Percentiles rank a stretch among this genome's conserved stretches.
Evolutionary conservation across 2,113 vertebrate genomes (phyloP).

Genomic region (Oceanodroma tethys): DNA sequence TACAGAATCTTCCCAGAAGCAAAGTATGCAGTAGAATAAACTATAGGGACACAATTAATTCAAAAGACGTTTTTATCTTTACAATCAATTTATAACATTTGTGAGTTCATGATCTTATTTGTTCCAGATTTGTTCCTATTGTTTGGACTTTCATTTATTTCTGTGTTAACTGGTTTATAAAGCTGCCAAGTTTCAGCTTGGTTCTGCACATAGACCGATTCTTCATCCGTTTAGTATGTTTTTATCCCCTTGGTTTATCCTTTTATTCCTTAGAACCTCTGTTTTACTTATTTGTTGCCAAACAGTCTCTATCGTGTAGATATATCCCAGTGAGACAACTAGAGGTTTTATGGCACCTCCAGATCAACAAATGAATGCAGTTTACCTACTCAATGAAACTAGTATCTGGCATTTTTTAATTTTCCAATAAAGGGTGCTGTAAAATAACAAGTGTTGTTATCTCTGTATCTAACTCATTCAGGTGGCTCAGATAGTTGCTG

Average conservation of each 20-base stretch:
- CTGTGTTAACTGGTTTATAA: conserved; percentile 33
- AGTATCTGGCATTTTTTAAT: conserved; percentile 4
- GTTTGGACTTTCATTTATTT: conserved; percentile 36
- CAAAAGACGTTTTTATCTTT: background rate
- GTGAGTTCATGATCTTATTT: conserved; percentile 19
- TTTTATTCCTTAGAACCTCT: conserved; percentile 13
- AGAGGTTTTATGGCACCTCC: background rate
- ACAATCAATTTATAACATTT: background rate
- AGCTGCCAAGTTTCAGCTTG: conserved; percentile 40
- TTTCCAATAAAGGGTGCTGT: conserved; percentile 47
- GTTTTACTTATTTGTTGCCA: background rate
- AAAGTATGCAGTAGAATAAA: conserved; percentile 15
- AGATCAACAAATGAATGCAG: conserved; percentile 4
- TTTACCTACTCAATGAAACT: conserved; percentile 12
- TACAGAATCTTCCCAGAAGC: background rate
- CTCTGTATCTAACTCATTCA: background rate
- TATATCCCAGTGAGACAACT: background rate
- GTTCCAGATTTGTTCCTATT: conserved; percentile 19
- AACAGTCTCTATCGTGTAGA: background rate
- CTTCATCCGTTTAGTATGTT: background rate
- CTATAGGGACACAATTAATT: background rate
- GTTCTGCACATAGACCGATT: background rate
- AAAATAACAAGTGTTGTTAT: conserved; percentile 14
- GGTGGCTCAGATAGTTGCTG: conserved; percentile 22
- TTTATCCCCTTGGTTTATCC: conserved; percentile 13